phyloP scores from a whole-genome alignment of 2,888 invertebrate genomes.

The Neria commutata region DNA sequence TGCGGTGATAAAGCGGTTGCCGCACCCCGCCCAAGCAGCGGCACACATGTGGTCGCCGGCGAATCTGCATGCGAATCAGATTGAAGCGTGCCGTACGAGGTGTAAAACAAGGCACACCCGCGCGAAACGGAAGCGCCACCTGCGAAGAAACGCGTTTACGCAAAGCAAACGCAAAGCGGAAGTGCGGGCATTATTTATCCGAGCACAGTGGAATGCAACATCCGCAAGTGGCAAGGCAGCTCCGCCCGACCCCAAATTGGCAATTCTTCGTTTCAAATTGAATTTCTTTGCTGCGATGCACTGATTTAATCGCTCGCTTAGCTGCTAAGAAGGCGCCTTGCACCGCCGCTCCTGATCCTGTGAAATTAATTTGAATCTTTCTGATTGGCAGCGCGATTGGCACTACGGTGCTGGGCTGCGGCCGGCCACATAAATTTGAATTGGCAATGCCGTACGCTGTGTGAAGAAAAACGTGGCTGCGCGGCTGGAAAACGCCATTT shows the following conservation, averaged over 20 bases:
- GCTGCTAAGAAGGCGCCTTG: neutral
- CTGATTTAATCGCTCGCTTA: neutral
- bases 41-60: neutral
- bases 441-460: neutral
- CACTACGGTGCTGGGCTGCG: too few relatives aligned
- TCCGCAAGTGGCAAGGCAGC: constrained; percentile 31
- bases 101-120: constrained; percentile 8
- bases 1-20: constrained; percentile 41
- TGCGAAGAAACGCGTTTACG: neutral
- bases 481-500: neutral
- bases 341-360: neutral
- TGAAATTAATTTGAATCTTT: neutral
- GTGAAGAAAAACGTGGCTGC: neutral
- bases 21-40: neutral
- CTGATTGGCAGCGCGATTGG: too few relatives aligned
- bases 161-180: constrained; percentile 34
- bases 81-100: neutral
- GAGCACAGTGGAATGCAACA: constrained; percentile 51
- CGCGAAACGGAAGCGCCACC: neutral
- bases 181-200: constrained; percentile 48
- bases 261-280: neutral
- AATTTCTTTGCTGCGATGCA: neutral
- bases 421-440: neutral
- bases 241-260: neutral
- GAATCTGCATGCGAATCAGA: neutral